Base-by-base conservation (phyloP, 2,888 invertebrate genomes). In the Heterodera filipjevi region DNA sequence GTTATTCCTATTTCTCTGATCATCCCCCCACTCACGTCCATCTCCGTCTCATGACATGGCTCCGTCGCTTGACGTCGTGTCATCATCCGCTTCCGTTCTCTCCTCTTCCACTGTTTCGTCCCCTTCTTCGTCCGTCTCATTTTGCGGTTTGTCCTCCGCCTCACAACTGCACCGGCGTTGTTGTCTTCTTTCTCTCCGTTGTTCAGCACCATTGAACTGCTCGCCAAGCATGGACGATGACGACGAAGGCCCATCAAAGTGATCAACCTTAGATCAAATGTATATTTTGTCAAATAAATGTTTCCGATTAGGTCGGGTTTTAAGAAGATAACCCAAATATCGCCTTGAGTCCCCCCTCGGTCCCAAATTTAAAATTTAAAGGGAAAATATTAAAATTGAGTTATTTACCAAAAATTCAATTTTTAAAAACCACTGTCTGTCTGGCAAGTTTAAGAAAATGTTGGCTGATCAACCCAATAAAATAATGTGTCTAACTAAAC, bases 61-160 rank as follows among this genome's bases (percentile, higher is more conserved):
- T 19, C 78, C 71, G 33, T 78, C 53, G 44, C 71, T 76, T 39
- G 39, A 49, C 16, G 49, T 39, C n/a, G 59, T 59, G 64, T 30
- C n/a, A 8, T 44, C 77, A 32, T n/a, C 71, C 71, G 12, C 59
- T 49, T 59, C 49, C 71, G 12, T 39, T 49, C 35, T 32, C 27
- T 77, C 71, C 46, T 64, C 53, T 46, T 35, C 49, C 39, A 39
- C 39, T 39, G 39, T 12, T 35, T 79, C 75, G 22, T 49, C 81
- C 19, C 33, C 64, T 44, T 77, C 71, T 27, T 70, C 71, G 64
- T 72, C 59, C 72, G 32, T 32, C 46, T 49, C 49, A 49, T 49
- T 10, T 59, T 59, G 10, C 59, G 59, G n/a, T n/a, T n/a, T n/a
- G n/a, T n/a, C 59, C 59, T 22, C 53, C 19, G 16, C 53, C 53